Evolutionary conservation across 2,888 invertebrate species (phyloP), one percentile per base, ranked within the genome.

Genomic region (Bimastos eiseni): DNA sequence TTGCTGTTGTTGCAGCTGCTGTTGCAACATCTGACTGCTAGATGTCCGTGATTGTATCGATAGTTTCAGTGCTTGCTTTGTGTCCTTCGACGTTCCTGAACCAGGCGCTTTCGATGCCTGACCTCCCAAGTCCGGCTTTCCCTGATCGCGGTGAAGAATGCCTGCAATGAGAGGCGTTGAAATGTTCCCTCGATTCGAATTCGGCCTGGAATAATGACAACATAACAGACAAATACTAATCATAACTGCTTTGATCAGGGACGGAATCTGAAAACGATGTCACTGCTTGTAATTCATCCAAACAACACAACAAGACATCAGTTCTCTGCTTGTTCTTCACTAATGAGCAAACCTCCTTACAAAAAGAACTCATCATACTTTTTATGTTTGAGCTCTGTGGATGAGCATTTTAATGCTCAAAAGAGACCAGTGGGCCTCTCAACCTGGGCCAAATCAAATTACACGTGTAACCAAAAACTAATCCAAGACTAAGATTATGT

Each of bases 31-130:
- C 86, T 86, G 86, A 37, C 37, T 86, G 37, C 86, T 36, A 34
- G 86, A 37, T 24, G 86, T 86, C 19, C 86, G 86, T 3, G 86
- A 86, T 8, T 86, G 86, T 21, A 86, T 86, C 5, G 86, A 86
- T 19, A 86, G 86, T 36, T 86, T 86, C 86, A 86, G 86, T 37
- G 86, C 86, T 36, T 86, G 86, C 37, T 86, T 86, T 24, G 86
- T 86, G 8, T 86, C 37, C 86, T 86, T 86, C 21, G 86, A 86
- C 36, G 86, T 36, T 86, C 86, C 86, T 5, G 86, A 86, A 37
- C 86, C 86, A 86, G 4, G 13, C 17, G 19, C 36, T 37, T 19
- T 37, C 86, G 37, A 33, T 24, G 34, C 36, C 37, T n/a, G 86
- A n/a, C n/a, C n/a, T 5, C 3, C 84, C 33, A 36, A 3, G 34